Percentiles rank a stretch among this genome's conserved stretches.
Conservation (phyloP, 2,113 vertebrate genomes). For the Irena cyanogastra region DNA sequence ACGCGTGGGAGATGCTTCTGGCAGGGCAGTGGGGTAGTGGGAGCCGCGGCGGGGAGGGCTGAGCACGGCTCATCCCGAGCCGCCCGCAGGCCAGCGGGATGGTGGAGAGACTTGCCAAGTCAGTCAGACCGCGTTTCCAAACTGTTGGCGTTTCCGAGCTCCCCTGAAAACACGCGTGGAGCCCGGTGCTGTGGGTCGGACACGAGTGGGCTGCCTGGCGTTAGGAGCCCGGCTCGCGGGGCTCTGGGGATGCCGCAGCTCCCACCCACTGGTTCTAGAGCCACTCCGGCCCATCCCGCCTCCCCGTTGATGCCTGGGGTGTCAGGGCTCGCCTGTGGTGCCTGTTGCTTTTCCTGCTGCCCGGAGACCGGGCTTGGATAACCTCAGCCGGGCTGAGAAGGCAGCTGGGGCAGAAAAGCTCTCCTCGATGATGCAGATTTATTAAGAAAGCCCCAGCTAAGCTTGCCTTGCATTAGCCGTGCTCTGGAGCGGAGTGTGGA, state of each 20-base stretch:
- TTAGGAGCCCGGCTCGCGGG: not conserved
- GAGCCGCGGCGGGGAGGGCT: not conserved
- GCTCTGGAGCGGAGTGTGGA: fast-evolving
- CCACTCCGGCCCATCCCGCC: no score
- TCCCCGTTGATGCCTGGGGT: not conserved
- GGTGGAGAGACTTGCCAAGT: not conserved
- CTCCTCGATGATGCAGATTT: not conserved
- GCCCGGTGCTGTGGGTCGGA: not conserved
- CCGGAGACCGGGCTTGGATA: not conserved
- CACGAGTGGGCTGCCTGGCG: not conserved
- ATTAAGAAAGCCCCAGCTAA: not conserved
- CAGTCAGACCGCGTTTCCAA: not conserved
- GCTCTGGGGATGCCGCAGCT: not conserved
- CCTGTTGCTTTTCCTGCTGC: not conserved
- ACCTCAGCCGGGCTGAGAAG: not conserved
- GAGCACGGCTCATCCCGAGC: not conserved
- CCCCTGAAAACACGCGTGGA: not conserved
- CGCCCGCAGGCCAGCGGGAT: not conserved
- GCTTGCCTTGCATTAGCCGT: not conserved
- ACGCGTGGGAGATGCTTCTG: not conserved
- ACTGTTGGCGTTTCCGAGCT: fast-evolving
- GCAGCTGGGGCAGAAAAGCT: not conserved
- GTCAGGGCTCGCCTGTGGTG: not conserved
- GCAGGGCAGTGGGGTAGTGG: not conserved
- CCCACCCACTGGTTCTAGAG: not conserved